Evolutionary conservation across 2,113 vertebrate species (phyloP).

Genomic region (Anser cygnoides): DNA sequence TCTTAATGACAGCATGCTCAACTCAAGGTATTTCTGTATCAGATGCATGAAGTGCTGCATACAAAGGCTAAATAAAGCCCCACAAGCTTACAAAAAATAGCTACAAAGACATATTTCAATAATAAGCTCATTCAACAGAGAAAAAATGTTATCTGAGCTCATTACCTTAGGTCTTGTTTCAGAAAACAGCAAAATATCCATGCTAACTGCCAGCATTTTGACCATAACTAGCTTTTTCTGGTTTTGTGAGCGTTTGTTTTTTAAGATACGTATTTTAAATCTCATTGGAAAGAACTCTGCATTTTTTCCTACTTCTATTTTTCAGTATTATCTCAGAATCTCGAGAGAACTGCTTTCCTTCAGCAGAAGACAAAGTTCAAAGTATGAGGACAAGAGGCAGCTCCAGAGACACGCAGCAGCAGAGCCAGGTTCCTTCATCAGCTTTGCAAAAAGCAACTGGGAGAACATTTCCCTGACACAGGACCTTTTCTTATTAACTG

Average conservation of each 20-base stretch:
- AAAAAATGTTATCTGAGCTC: background rate
- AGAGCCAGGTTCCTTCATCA: background rate
- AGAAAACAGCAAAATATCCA: too few relatives aligned
- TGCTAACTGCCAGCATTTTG: background rate
- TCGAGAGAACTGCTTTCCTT: background rate
- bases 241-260: background rate
- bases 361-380: background rate
- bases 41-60: accelerated
- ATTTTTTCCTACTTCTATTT: background rate
- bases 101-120: background rate
- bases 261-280: background rate
- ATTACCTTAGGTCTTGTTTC: background rate
- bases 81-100: background rate
- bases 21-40: background rate
- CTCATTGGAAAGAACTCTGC: background rate
- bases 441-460: background rate
- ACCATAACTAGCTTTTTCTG: background rate
- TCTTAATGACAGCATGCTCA: background rate
- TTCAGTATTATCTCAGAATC: background rate
- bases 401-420: background rate
- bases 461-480: background rate
- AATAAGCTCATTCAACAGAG: background rate
- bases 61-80: background rate
- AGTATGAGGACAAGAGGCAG: background rate
- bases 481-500: background rate